Base-by-base conservation (phyloP, 2,113 vertebrate genomes). In the Nycticorax nycticorax region DNA sequence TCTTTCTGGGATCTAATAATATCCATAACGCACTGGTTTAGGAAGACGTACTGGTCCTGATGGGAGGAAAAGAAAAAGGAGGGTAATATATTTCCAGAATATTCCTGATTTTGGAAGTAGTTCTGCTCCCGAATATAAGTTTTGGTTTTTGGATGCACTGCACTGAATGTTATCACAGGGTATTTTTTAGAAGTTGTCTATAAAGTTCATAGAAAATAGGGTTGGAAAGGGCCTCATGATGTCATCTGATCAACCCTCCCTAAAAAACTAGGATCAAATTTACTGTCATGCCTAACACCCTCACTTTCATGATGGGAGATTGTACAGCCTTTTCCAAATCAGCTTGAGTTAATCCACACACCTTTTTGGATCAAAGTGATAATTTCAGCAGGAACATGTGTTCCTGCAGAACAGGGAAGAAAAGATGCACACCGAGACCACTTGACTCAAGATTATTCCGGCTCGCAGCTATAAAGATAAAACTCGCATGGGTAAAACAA, bases 11-110 rank as follows among this genome's bases (percentile, higher is more conserved):
- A 98, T 96, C 97, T 98, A 97, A 99, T 99, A 73, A 99, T 98
- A 95, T 99, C 99, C 98, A 99, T 91, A 77, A 99, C 99, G 85
- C 99, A 99, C 96, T 99, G 98, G 96, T 99, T 99, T 96, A 99
- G 96, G 98, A 99, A 99, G 89, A 99, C 97, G 6, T 99, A 99
- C 95, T 99, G 99, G 91, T 99, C 99, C 99, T 99, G 97, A 77
- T 28, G 72, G 88, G 76, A 93, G 66, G 92, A 72, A 74, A 45
- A 76, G 67, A 94, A 73, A 41, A 57, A 80, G 26, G 28, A 85
- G 12, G 9, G 26, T 30, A 89, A 59, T 33, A 23, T 2, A 47
- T 66, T 87, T 89, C 45, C 60, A 81, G 55, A 67, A 68, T 67
- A 77, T 6, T 55, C 3, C 9, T 27, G 17, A 64, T 60, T 82